Conservation (phyloP, 2,888 invertebrate species). For the Pogonocherus hispidulus region DNA sequence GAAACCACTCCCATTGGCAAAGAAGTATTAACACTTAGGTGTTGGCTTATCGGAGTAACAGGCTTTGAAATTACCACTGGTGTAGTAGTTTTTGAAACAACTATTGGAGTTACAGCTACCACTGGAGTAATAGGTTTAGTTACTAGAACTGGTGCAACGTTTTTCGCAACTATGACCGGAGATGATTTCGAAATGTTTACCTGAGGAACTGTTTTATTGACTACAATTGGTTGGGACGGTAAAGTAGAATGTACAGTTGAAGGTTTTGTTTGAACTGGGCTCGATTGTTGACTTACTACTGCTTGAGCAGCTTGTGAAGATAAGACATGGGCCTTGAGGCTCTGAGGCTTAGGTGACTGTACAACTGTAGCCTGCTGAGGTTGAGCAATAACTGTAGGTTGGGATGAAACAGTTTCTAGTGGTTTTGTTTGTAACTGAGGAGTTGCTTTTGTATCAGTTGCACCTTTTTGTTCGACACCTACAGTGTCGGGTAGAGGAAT, state of each 20-base stretch:
- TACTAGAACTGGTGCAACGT: constrained; percentile 23
- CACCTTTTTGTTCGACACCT: constrained; percentile 51
- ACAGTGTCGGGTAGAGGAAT: constrained; percentile 71
- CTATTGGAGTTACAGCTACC: constrained; percentile 34
- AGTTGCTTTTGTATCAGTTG: background rate
- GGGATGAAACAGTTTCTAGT: constrained; percentile 18
- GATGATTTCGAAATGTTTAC: constrained; percentile 38
- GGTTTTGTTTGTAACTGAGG: constrained; percentile 36
- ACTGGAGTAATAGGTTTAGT: constrained; percentile 32
- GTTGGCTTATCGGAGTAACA: constrained; percentile 59
- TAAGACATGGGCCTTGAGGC: constrained; percentile 76
- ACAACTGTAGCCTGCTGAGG: constrained; percentile 49
- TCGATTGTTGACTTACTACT: constrained; percentile 55
- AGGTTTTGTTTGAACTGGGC: constrained; percentile 34
- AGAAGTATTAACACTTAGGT: constrained; percentile 63
- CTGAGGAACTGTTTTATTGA: constrained; percentile 43
- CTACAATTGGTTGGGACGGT: constrained; percentile 18
- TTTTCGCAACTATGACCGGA: constrained; percentile 31
- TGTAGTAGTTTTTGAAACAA: constrained; percentile 30
- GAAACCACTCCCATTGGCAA: constrained; percentile 55
- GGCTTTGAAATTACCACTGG: constrained; percentile 42
- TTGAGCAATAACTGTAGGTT: constrained; percentile 49
- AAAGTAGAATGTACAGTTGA: constrained; percentile 4
- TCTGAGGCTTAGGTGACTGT: constrained; percentile 69
- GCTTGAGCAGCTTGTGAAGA: constrained; percentile 69